phyloP scores from a whole-genome alignment of 2,113 vertebrate species.

The Planiliza haematocheilus region DNA sequence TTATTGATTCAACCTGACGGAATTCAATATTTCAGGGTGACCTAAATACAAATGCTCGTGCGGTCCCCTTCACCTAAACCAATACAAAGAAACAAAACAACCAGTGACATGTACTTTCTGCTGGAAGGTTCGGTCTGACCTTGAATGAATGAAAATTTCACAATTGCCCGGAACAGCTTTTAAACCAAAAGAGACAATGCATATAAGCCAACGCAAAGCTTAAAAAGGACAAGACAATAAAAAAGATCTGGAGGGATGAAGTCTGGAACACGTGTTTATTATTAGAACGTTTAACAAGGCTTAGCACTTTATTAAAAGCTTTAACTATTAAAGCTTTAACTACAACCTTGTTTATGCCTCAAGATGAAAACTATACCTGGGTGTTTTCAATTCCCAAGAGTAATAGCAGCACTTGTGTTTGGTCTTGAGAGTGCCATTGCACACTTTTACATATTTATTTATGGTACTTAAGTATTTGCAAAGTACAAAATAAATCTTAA shows the following conservation, averaged over 20 bases:
- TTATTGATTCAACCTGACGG: neutral
- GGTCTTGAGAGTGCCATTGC: neutral
- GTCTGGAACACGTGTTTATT: constrained; percentile 15
- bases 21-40: too few species aligned
- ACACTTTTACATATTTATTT: constrained; percentile 16
- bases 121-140: neutral
- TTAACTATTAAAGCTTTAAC: constrained; percentile 15
- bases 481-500: neutral
- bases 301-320: constrained; percentile 20
- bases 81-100: constrained; percentile 17
- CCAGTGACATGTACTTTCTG: neutral
- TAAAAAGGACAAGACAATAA: constrained; percentile 10
- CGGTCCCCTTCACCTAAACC: neutral
- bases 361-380: constrained; percentile 31
- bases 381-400: constrained; percentile 19
- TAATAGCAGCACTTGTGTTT: neutral
- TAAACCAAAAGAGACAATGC: constrained; percentile 1
- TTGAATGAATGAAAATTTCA: constrained; percentile 14
- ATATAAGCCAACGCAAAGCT: neutral
- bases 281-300: constrained; percentile 33
- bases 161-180: constrained; percentile 16
- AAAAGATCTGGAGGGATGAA: constrained; percentile 17
- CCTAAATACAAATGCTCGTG: neutral
- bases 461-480: neutral
- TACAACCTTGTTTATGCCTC: neutral